Evolutionary conservation across 1,140 invertebrate genomes (phyloP), one percentile per base, ranked within the genome.

Genomic region (Mesaphorura yosii): DNA sequence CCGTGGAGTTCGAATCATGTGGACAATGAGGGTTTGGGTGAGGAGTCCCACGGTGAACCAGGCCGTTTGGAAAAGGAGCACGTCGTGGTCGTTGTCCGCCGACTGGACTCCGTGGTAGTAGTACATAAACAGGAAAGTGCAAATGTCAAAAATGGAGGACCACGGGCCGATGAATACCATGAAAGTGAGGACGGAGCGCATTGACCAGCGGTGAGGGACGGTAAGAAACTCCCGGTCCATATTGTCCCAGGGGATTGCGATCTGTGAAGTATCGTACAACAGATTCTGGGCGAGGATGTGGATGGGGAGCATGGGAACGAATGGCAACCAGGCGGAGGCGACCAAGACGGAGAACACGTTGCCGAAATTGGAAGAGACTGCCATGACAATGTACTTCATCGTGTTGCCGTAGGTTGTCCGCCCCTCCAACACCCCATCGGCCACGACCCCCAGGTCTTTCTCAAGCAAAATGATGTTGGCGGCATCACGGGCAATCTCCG

Each of bases 391-490:
- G 44, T 57, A 57, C 27, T 57, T 57, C 0, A 57, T 22, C 1
- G 55, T 57, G 20, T 57, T 57, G 23, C 55, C 55, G 25, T 45
- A 57, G 7, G 55, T 57, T 4, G n/a, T 12, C 14, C 55, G 23
- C 22, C 55, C 55, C 12, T 31, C 28, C n/a, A 51, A 20, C 1
- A 60, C 51, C 3, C 50, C 58, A 20, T 57, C 45, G 14, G 25
- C 58, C 0, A 60, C 31, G 1, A 60, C 55, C 1, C 14, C 56
- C 1, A 64, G 41, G 26, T 44, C 28, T 20, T 64, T 63, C 34
- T 63, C 42, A 20, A 61, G 37, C 1, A 65, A 41, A 17, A 62
- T 56, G 19, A 65, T 59, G 26, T 65, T 60, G 1, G 64, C 64
- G 2, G 60, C 38, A 23, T 65, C 60, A 14, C 45, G 55, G 14